Conservation (phyloP, 2,797 vertebrate species). For the Thripadectes ignobilis region DNA sequence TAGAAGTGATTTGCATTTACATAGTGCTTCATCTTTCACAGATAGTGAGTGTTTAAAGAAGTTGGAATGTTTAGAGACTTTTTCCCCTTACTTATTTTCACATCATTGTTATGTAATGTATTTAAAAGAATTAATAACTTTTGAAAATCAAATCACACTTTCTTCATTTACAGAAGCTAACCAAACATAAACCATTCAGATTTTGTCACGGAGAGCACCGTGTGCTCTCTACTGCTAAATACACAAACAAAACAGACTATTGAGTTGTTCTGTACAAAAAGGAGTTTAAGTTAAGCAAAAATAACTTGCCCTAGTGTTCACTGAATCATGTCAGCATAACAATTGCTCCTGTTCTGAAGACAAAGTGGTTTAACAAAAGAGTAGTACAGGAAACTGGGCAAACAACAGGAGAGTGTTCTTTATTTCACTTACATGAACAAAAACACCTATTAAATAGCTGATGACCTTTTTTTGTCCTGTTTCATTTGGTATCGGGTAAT, state of each 20-base stretch:
- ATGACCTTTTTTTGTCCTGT: rapidly evolving
- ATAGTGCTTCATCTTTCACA: background rate
- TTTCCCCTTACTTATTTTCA: background rate
- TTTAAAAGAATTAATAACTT: background rate
- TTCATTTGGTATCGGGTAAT: background rate
- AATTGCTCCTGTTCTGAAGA: background rate
- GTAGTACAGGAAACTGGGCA: background rate
- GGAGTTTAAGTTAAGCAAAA: background rate
- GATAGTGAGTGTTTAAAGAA: background rate
- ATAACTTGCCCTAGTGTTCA: background rate
- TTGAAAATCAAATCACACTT: background rate
- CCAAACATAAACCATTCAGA: background rate
- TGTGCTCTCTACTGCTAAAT: background rate
- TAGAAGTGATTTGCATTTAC: background rate
- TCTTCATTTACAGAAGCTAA: background rate
- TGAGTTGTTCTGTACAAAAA: background rate
- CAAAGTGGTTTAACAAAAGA: background rate
- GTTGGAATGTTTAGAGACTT: background rate
- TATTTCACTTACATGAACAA: background rate
- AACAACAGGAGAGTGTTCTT: background rate
- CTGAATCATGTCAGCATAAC: background rate
- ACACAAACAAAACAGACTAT: rapidly evolving
- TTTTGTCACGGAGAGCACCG: background rate
- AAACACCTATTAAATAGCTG: background rate
- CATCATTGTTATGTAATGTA: background rate